Percentiles rank a stretch among this genome's conserved stretches.
phyloP scores from a whole-genome alignment of 1,140 invertebrate species.

The Lepidostoma basale region DNA sequence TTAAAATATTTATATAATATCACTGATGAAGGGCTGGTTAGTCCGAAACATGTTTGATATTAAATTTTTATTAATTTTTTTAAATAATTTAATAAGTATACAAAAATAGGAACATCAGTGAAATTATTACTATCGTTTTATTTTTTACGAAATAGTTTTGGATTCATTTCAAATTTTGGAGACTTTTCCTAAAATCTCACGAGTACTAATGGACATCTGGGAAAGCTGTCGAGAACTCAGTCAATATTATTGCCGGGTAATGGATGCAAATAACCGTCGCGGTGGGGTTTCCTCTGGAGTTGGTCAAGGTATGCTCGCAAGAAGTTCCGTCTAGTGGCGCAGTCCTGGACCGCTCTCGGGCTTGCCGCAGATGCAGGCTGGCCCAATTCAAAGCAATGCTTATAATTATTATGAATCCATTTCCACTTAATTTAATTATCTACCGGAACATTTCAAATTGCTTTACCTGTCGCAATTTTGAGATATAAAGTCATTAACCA shows the following conservation, averaged over 20 bases:
- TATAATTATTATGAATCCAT: too few relatives aligned
- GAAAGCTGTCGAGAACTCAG: neutral
- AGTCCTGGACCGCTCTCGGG: neutral
- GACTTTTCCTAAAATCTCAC: too few relatives aligned
- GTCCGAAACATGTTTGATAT: too few relatives aligned
- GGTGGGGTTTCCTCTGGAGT: neutral
- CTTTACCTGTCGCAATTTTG: neutral
- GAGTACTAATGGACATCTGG: too few relatives aligned
- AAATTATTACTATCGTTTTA: too few relatives aligned
- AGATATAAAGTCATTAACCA: neutral
- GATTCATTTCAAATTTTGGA: too few relatives aligned
- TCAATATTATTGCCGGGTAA: conserved; percentile 16
- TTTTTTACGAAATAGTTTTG: too few relatives aligned
- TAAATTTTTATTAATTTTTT: too few relatives aligned
- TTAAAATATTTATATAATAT: too few relatives aligned
- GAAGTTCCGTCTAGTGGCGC: neutral
- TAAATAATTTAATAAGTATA: too few relatives aligned
- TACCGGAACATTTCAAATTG: neutral
- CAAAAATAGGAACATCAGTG: too few relatives aligned
- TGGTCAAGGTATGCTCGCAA: conserved; percentile 20
- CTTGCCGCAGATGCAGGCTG: neutral
- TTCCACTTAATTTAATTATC: neutral
- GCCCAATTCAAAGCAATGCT: too few relatives aligned
- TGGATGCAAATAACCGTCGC: conserved; percentile 16
- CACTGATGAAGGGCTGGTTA: neutral